phyloP scores from a whole-genome alignment of 37 sponge, comb jelly and placozoan genomes.

The Chondrosia reniformis region DNA sequence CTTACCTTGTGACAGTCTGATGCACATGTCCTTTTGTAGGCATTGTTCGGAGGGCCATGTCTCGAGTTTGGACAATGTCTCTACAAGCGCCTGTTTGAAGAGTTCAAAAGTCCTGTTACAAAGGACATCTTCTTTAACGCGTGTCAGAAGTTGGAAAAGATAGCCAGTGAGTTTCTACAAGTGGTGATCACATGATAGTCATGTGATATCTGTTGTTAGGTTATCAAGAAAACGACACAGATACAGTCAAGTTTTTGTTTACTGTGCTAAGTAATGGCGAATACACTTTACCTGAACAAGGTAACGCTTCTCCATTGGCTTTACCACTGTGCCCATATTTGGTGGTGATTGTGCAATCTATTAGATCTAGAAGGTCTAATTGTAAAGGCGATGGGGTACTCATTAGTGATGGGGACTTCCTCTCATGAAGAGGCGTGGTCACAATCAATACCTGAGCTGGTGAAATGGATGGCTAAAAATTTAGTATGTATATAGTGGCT shows the following conservation, averaged over 20 bases:
- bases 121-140: background rate
- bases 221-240: conserved; percentile 8
- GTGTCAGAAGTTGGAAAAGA: conserved; percentile 5
- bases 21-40: background rate
- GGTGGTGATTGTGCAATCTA: background rate
- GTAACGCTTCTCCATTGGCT: too few relatives aligned
- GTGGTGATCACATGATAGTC: too few relatives aligned
- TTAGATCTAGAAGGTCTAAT: background rate
- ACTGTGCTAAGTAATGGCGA: conserved; percentile 11
- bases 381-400: conserved; percentile 10
- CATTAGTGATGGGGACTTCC: conserved; percentile 13
- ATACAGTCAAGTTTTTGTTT: background rate
- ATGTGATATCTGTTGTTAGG: too few relatives aligned
- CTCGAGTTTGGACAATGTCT: conserved; percentile 44
- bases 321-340: background rate
- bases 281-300: background rate
- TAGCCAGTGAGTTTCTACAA: background rate
- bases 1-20: background rate
- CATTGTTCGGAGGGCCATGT: conserved; percentile 51
- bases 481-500: conserved; percentile 34
- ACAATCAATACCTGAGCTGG: background rate
- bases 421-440: conserved; percentile 19
- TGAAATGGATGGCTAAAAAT: conserved; percentile 4
- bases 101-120: background rate
- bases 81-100: conserved; percentile 26